Evolutionary conservation across 2,888 invertebrate genomes (phyloP), one percentile per base, ranked within the genome.

Genomic region (Eupithecia pulchellata): DNA sequence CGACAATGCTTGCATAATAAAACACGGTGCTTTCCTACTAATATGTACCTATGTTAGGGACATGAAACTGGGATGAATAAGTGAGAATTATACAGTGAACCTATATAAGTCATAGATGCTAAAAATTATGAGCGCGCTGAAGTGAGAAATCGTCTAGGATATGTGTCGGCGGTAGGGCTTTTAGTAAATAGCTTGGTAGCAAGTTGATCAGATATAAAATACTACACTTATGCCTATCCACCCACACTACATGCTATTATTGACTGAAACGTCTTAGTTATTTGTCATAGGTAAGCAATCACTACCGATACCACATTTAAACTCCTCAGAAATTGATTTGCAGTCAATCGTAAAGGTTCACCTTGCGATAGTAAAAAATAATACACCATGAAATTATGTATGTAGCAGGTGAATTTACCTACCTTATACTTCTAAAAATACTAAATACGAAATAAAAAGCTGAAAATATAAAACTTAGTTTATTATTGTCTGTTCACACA

Each of bases 401-500:
- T 34, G n/a, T 20, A 47, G 8, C 20, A 47, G 4, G 25, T 52
- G 25, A 52, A 52, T 52, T 25, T 52, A 25, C 52, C 52, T 52
- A 25, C 52, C 52, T n/a, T n/a, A n/a, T n/a, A n/a, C n/a, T n/a
- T n/a, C n/a, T n/a, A n/a, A n/a, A n/a, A n/a, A n/a, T 47, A 4
- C 11, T 25, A 52, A 25, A 52, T 20, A 13, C 1, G 25, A 52
- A 52, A 52, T 52, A 25, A 25, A 52, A 52, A 11, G 20, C 20
- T 52, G 52, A 3, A 25, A 13, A 1, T 52, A 60, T n/a, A 30
- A 60, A 60, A 30, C 29, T 60, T 60, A 30, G 11, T n/a, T 61
- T 34, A 61, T 61, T 34, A 36, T 8, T 61, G 32, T 36, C 34
- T 13, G 20, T 65, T 74, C 63, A 77, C 39, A 92, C 74, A 82